A percentile compares a stretch with the other conserved stretches of the same genome.
These are phyloP conservation scores for Tragelaphus scriptus DNA, from an alignment of 2,113 vertebrate species.

Conservation along the genomic window DNA sequence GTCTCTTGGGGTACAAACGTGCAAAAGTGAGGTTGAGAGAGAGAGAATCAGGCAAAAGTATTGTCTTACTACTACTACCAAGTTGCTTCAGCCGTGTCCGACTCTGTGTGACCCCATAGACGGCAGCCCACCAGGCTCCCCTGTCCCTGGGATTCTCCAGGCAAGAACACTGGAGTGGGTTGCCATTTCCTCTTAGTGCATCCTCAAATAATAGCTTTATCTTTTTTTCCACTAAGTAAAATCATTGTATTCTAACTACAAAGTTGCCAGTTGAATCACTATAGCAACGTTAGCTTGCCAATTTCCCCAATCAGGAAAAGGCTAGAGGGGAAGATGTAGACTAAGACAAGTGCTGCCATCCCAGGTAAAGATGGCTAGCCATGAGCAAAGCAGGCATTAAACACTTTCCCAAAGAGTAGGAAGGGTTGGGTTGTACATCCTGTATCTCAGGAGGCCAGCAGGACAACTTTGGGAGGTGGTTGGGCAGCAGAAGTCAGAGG, in stretches of 20 bases:
- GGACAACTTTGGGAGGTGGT: neutral
- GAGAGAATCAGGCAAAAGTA: neutral
- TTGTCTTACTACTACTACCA: neutral
- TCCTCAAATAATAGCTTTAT: constrained; percentile 12
- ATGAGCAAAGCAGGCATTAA: neutral
- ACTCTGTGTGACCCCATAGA: no score
- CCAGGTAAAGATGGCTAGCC: neutral
- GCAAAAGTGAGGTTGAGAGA: neutral
- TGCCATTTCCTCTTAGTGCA: neutral
- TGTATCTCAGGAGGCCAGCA: neutral
- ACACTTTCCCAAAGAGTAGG: neutral
- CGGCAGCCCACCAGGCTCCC: no score
- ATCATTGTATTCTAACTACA: constrained; percentile 11
- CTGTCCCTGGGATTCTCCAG: no score
- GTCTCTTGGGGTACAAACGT: neutral
- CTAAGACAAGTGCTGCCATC: neutral
- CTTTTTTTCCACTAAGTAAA: constrained; percentile 3
- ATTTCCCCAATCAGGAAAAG: neutral
- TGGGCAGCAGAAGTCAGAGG: fast-evolving
- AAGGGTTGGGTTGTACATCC: neutral
- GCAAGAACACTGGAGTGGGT: no score
- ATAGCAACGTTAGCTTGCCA: neutral
- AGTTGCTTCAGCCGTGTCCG: no score
- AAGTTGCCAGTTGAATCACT: neutral
- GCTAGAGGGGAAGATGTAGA: neutral